Evolutionary conservation across 1,140 invertebrate species (phyloP), one percentile per base, ranked within the genome.

Genomic region (Hycleus phaleratus): DNA sequence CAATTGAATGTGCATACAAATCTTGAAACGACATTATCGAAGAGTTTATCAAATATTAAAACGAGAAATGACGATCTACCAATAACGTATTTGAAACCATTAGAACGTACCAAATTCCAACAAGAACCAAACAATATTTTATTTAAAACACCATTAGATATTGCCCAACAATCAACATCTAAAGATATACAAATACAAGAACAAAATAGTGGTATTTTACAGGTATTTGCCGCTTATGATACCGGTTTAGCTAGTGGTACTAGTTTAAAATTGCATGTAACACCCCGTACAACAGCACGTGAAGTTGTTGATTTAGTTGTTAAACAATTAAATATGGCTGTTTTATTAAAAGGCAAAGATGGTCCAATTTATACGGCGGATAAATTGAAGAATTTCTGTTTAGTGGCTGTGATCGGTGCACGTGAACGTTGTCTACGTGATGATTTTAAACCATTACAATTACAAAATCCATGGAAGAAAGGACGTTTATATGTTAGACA

Each of bases 381-480:
- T 44, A 84, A 87, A 70, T 74, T 91, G 50, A 81, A 84, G 18
- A 90, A 93, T 66, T 97, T 96, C 71, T 97, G 93, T 72, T 77
- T 98, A 11, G 94, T 97, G 0, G 92, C 93, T 0, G 92, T 96
- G 10, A 93, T 97, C 46, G 94, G 94, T 2, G 90, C 92, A 0
- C 75, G 93, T 7, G 93, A 97, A 71, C 77, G 93, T 46, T 95
- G 94, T 70, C 78, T 98, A 1, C 78, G 93, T 8, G 93, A 97
- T 65, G 93, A 97, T 71, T 97, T 95, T 70, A 88, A 90, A 64
- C 91, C 93, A 0, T 75, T 97, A 2, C 87, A 93, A 63, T 75
- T 98, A 25, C 93, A 97, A 69, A 94, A 94, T 74, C 94, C 94
- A 0, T 98, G 95, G 95, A 87, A 90, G 50, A 92, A 92, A 68